phyloP scores from a whole-genome alignment of 1,140 invertebrate species.

The Sycophaga agraensis region DNA sequence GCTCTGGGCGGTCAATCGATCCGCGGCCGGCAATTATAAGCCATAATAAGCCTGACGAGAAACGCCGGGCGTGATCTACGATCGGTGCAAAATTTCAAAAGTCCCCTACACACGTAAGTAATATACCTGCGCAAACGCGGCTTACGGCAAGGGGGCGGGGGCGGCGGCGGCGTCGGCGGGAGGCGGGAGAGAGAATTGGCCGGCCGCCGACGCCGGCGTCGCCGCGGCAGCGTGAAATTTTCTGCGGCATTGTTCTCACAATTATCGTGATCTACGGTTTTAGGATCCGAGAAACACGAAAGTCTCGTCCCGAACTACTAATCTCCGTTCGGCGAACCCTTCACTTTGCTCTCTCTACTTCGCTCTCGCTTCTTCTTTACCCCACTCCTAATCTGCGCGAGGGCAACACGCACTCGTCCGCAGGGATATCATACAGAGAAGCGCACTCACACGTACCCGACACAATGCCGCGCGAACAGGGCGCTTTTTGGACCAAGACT shows the following conservation, averaged over 20 bases:
- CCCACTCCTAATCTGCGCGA: conserved; percentile 12
- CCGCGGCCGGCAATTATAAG: no score
- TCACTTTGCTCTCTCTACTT: conserved; percentile 41
- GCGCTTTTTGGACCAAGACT: no score
- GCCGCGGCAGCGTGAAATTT: conserved; percentile 46
- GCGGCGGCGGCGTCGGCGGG: background rate
- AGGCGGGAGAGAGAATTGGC: background rate
- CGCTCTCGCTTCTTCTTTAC: background rate
- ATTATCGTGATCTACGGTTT: conserved; percentile 59
- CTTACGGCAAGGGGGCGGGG: no score
- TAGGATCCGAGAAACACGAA: conserved; percentile 55
- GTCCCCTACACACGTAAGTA: no score
- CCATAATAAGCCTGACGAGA: no score
- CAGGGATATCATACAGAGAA: conserved; percentile 25
- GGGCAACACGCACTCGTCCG: background rate
- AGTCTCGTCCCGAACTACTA: conserved; percentile 46
- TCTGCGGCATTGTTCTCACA: conserved; percentile 56
- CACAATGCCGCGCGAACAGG: no score
- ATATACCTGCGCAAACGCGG: background rate
- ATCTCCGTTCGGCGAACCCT: conserved; percentile 55
- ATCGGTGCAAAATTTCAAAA: background rate
- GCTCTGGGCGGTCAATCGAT: no score
- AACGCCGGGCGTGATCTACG: no score
- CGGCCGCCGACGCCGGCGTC: background rate
- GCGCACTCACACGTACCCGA: no score